Evolutionary conservation across 1,140 invertebrate species (phyloP), one percentile per base, ranked within the genome.

Genomic region (Phymorhynchus buccinoides): DNA sequence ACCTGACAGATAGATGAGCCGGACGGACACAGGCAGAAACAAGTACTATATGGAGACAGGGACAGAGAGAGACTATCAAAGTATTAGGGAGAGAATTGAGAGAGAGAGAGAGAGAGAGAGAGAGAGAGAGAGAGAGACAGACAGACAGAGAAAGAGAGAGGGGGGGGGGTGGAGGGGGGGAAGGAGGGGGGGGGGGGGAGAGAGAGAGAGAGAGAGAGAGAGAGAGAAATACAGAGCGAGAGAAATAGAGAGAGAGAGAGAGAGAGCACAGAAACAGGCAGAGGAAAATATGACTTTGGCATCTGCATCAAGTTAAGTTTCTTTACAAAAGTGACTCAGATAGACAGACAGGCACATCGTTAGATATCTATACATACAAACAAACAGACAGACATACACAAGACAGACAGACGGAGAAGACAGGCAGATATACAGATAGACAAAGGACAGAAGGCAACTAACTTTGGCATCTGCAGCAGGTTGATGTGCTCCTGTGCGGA

Each of bases 391-490:
- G 22, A 66, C 62, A 27, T 18, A 4, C 62, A 66, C 3, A 18
- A 12, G 16, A 66, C 62, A 66, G n/a, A 30, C 16, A 30, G 3
- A 27, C 3, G n/a, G 7, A 66, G 4, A 66, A 30, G n/a, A 30
- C n/a, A 30, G 9, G n/a, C 62, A 66, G 4, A 4, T 66, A 27
- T 7, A 30, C 22, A 18, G 4, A 66, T 9, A 66, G n/a, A 66
- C n/a, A 30, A 66, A 66, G n/a, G 62, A 27, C 4, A 66, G 22
- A 66, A 66, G n/a, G 62, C 16, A 66, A 87, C 90, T 89, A 88
- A 92, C 92, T 92, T 91, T 83, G 92, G 90, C 27, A 90, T 80
- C 85, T 91, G 90, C 1, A 92, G 87, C 14, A 92, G 62, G 75
- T 90, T 91, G 73, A 91, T 90, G 3, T 91, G 88, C 84, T 92